Evolutionary conservation across 2,888 invertebrate genomes (phyloP).

Genomic region (Mesorhabditis sp.): DNA sequence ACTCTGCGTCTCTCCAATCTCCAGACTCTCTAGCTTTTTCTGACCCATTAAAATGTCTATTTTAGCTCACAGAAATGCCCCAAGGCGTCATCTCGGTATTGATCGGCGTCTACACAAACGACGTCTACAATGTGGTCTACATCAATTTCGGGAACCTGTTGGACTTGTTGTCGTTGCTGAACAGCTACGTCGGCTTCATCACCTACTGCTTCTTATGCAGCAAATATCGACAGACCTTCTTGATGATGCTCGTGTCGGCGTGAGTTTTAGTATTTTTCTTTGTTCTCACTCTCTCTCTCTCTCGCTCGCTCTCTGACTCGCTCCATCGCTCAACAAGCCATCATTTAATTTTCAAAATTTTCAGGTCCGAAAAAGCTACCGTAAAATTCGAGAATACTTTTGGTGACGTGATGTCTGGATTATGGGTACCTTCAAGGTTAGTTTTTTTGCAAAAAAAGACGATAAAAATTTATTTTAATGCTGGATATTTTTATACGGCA

Average conservation of each 20-base stretch:
- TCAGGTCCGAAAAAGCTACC: slow-evolving; percentile 14
- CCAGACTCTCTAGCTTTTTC: slow-evolving; percentile 73
- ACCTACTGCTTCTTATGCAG: slow-evolving; percentile 17
- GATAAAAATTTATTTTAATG: too few relatives aligned
- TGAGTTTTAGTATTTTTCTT: too few relatives aligned
- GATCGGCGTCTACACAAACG: slow-evolving; percentile 21
- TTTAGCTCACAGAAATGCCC: slow-evolving; percentile 73
- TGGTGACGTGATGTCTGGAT: slow-evolving; percentile 13
- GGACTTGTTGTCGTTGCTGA: slow-evolving; percentile 25
- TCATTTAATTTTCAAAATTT: slow-evolving; percentile 5
- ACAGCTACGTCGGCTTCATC: slow-evolving; percentile 27
- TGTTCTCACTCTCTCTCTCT: too few relatives aligned
- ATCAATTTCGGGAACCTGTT: slow-evolving; percentile 22
- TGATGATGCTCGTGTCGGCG: slow-evolving; percentile 17
- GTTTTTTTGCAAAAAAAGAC: not conserved
- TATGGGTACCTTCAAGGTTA: slow-evolving; percentile 3
- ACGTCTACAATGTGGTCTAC: slow-evolving; percentile 19
- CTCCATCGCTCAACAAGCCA: not conserved
- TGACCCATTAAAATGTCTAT: slow-evolving; percentile 63
- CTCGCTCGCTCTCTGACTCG: not conserved
- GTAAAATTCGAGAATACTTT: slow-evolving; percentile 16
- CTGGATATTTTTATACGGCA: too few relatives aligned
- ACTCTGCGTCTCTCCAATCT: slow-evolving; percentile 60
- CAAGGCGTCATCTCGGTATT: slow-evolving; percentile 31
- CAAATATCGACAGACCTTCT: slow-evolving; percentile 19